Base-by-base conservation (phyloP, 1,140 invertebrate species). In the Lycorma delicatula region DNA sequence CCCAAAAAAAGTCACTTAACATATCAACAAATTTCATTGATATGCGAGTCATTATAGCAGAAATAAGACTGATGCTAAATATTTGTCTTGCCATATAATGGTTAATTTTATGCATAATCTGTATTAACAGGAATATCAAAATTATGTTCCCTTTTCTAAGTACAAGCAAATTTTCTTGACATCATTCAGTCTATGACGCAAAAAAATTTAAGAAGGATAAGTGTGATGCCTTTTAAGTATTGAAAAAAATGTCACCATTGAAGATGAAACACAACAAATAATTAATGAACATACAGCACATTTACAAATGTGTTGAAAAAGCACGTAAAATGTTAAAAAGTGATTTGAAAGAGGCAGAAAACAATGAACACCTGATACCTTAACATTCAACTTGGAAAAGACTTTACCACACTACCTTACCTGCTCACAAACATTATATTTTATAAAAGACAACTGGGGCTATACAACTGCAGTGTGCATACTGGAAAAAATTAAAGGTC, bases 341-440 rank as follows among this genome's bases (percentile, higher is more conserved):
- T 18, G 59, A 59, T 31, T 47, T 13, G 25, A n/a, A n/a, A 48
- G 23, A 54, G 27, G 18, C 38, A n/a, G 3, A 46, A 11, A 38
- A 60, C 3, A 16, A 11, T 44, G 41, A 44, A 16, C 5, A 44
- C 6, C 11, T 54, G 27, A 62, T 51, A 58, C 46, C 54, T 22
- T 70, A 9, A 67, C 67, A 16, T 70, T 66, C 50, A 70, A 72
- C 61, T 34, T 70, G 11, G 38, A 69, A 50, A 70, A 71, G 11
- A 44, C 41, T 20, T 22, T 44, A 2, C 41, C 41, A 4, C n/a
- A n/a, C n/a, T 44, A 3, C 41, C 41, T 11, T 20, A 18, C 6
- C 18, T 44, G 3, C 41, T 22, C 2, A 44, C 60, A 27, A 67
- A 64, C 55, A 56, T 63, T 26, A 55, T 64, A n/a, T 71, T 65